These are phyloP conservation scores for Elanus axillaris DNA, from an alignment of 2,113 vertebrate genomes.

Conservation along the genomic window DNA sequence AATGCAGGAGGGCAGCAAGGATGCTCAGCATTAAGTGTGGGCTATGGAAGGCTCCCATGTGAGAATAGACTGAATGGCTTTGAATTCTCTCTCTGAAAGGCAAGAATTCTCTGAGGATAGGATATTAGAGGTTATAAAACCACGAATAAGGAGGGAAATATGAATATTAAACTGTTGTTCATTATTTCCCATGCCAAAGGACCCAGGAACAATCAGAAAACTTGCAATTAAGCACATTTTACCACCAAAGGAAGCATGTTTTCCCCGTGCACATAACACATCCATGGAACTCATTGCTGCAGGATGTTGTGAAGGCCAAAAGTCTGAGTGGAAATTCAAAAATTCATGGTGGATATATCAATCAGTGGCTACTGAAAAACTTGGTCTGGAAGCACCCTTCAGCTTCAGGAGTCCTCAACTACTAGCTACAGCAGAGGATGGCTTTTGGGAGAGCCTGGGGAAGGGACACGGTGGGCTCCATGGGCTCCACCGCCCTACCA, in stretches of 20 bases:
- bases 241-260: neutral
- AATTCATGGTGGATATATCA: neutral
- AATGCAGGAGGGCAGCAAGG: neutral
- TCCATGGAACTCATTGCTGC: neutral
- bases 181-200: neutral
- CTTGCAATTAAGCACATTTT: neutral
- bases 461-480: fast-evolving
- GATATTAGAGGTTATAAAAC: neutral
- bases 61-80: neutral
- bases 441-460: neutral
- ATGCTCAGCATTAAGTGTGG: neutral
- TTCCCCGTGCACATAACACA: neutral
- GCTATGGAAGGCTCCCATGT: neutral
- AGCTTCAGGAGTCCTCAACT: neutral
- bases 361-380: neutral
- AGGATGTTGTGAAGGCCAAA: neutral
- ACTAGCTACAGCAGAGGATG: neutral
- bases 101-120: neutral
- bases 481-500: neutral
- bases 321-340: neutral
- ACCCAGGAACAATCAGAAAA: neutral
- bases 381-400: neutral
- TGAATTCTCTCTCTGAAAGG: neutral
- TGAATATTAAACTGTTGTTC: neutral
- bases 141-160: neutral